Base-by-base conservation (phyloP, 2,888 invertebrate genomes). In the Therioaphis trifolii region DNA sequence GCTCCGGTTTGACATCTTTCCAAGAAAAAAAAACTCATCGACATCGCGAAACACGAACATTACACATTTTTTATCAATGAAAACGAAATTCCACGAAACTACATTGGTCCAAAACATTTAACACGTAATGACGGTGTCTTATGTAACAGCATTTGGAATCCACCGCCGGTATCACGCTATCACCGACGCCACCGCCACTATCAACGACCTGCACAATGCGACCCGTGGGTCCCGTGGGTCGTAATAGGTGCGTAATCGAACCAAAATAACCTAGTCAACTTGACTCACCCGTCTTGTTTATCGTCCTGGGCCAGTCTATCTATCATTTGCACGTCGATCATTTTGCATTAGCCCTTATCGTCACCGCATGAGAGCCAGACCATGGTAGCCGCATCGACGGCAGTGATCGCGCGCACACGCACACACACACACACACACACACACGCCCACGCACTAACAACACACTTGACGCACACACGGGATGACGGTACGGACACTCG, bases 311-410 rank as follows among this genome's bases (percentile, higher is more conserved):
- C 21, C 72, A 74, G 63, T 12, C 82, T 63, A 29, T 82, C 82
- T 11, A 82, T 71, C 82, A 74, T 74, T 63, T 82, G 72, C 82
- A 82, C 63, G 52, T 82, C 82, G 46, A 82, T 72, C 82, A 82
- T 82, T 29, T 66, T 58, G 21, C 18, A 27, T 79, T 9, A 69
- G 27, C 69, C 76, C 46, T 43, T 24, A 11, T 72, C 35, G 14
- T n/a, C 55, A 2, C 55, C 68, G 40, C 40, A 35, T 55, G 3
- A 49, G 76, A 29, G 46, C 52, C 77, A 35, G 43, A 77, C 29
- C 76, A 76, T 76, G 46, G 58, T 58, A 15, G 4, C 15, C 9
- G 40, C 21, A 11, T 18, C 24, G 71, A 21, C 68, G 21, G 35
- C 35, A 14, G n/a, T n/a, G 40, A 21, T 40, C 12, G 2, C 71